Percentiles rank a stretch among this genome's conserved stretches.
Evolutionary conservation across 2,797 vertebrate genomes (phyloP).

Genomic region (Morus bassanus): DNA sequence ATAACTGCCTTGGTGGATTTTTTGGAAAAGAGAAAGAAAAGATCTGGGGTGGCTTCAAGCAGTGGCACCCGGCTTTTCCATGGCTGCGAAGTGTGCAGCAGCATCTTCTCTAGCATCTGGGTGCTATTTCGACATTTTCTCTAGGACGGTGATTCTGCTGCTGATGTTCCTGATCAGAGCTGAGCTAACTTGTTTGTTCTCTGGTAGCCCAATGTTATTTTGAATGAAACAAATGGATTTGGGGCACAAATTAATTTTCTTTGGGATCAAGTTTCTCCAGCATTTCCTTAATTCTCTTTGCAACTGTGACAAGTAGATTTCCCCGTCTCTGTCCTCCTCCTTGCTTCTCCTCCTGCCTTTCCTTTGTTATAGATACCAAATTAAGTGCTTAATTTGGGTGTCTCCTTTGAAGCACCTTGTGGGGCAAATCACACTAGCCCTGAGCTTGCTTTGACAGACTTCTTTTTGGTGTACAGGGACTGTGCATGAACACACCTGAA

Average conservation of each 20-base stretch:
- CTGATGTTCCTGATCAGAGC: background rate
- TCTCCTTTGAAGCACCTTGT: background rate
- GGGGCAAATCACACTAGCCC: background rate
- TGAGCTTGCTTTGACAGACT: background rate
- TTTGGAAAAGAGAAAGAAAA: background rate
- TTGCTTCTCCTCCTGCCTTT: background rate
- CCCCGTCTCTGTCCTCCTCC: background rate
- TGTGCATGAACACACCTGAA: background rate
- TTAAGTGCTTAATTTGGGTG: background rate
- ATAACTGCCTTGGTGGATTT: background rate
- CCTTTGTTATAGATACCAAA: background rate
- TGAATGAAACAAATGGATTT: background rate
- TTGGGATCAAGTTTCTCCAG: background rate
- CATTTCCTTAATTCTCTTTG: background rate
- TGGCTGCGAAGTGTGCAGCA: rapidly evolving
- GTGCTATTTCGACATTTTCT: background rate
- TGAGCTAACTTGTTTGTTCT: background rate
- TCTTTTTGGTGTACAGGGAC: background rate
- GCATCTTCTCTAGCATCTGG: background rate
- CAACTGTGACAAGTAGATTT: background rate
- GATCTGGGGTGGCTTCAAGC: background rate
- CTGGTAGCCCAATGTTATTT: background rate
- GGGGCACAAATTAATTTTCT: background rate
- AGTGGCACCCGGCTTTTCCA: background rate
- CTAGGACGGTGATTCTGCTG: background rate